Evolutionary conservation across 1,140 invertebrate genomes (phyloP), one percentile per base, ranked within the genome.

Genomic region (Sesamia nonagrioides): DNA sequence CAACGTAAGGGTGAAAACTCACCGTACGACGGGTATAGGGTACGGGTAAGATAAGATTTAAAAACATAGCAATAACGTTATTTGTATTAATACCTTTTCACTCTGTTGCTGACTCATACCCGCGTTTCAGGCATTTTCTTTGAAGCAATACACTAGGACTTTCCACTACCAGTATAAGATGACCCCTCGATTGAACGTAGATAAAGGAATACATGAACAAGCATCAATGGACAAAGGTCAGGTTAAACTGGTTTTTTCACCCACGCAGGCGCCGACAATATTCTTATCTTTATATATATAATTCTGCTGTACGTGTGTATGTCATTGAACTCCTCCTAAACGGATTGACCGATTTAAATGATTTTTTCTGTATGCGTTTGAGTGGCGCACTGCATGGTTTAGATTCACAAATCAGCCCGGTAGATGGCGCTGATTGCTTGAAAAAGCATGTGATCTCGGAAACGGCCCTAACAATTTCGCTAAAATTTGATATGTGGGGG

Each of bases 251-350:
- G 71, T 27, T 1, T 0, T 1, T 7, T 58, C 71, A 58, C 71
- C 71, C 54, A 58, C 71, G 71, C 54, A 13, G 71, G 69, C 54
- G 71, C 52, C 52, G 27, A n/a, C 15, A 18, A 60, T 56, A 40
- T 42, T 58, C 6, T 58, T 73, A 15, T 40, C 27, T 73, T 45
- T 27, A 42, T n/a, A n/a, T n/a, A n/a, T n/a, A n/a, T n/a, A n/a
- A n/a, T n/a, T n/a, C n/a, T n/a, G n/a, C n/a, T n/a, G n/a, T n/a
- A n/a, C n/a, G n/a, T n/a, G n/a, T n/a, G n/a, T n/a, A n/a, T n/a
- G n/a, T n/a, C n/a, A n/a, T n/a, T n/a, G n/a, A n/a, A n/a, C n/a
- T n/a, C n/a, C n/a, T n/a, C n/a, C n/a, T n/a, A n/a, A n/a, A n/a
- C n/a, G n/a, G n/a, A n/a, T n/a, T n/a, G n/a, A n/a, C n/a, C n/a